phyloP scores from a whole-genome alignment of 2,113 vertebrate genomes.

The Takifugu bimaculatus region DNA sequence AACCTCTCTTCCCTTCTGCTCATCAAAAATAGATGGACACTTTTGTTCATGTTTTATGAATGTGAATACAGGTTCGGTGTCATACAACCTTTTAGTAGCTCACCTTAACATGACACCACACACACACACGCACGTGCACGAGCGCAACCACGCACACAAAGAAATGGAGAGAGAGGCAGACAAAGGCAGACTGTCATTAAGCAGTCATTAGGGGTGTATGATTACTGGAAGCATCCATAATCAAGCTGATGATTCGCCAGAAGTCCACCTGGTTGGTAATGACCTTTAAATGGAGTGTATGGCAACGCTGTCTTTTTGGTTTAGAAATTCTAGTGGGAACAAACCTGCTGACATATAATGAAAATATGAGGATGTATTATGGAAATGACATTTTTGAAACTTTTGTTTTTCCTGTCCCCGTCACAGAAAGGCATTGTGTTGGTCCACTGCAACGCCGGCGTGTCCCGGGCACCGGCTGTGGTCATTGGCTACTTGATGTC shows the following conservation, averaged over 20 bases:
- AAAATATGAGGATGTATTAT: background rate
- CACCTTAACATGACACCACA: conserved; percentile 74
- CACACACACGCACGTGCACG: conserved; percentile 54
- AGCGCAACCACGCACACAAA: conserved; percentile 24
- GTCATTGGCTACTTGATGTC: conserved; percentile 91
- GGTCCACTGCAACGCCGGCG: conserved; percentile 93
- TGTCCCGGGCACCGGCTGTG: conserved; percentile 86
- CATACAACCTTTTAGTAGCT: conserved; percentile 75
- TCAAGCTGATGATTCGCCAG: conserved; percentile 59
- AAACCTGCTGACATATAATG: background rate
- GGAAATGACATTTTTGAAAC: background rate
- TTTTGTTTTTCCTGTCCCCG: conserved; percentile 12
- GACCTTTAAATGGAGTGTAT: background rate
- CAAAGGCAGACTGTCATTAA: conserved; percentile 7
- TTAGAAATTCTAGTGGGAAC: too few species aligned
- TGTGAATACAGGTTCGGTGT: conserved; percentile 65
- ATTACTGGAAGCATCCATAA: conserved; percentile 69
- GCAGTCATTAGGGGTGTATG: conserved; percentile 65
- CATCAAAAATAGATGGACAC: conserved; percentile 67
- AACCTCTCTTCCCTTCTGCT: background rate
- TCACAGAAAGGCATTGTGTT: conserved; percentile 86
- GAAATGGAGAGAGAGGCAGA: too few species aligned
- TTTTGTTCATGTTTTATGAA: conserved; percentile 74
- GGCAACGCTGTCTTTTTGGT: too few species aligned
- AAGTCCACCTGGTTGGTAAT: conserved; percentile 36